Conservation (phyloP, 2,797 vertebrate species). For the Apogon talboti region DNA sequence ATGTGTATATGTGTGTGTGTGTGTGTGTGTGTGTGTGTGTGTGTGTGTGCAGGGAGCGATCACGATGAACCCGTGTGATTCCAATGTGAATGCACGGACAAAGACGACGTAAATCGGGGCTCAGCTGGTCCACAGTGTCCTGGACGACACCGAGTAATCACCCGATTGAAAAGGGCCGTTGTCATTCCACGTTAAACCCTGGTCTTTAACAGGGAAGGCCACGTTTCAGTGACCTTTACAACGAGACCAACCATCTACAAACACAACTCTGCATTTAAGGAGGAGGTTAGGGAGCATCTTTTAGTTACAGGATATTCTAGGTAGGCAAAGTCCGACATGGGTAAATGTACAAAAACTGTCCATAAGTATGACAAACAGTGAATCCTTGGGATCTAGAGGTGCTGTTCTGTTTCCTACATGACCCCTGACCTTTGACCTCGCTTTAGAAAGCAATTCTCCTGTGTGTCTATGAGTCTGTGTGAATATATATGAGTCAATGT, state of each 20-base stretch:
- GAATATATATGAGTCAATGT: too few species aligned
- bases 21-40: constrained; percentile 21
- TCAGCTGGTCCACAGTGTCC: constrained; percentile 74
- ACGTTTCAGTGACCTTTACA: constrained; percentile 17
- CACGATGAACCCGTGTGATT: constrained; percentile 18
- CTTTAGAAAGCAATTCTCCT: too few species aligned
- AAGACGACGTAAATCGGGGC: constrained; percentile 65
- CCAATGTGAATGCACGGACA: constrained; percentile 64
- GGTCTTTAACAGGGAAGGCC: constrained; percentile 54
- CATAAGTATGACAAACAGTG: background rate
- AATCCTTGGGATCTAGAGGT: background rate
- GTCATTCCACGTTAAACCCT: constrained; percentile 64
- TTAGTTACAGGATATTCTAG: constrained; percentile 12
- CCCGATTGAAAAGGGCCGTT: constrained; percentile 65
- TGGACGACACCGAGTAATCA: constrained; percentile 67
- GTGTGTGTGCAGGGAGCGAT: constrained; percentile 18
- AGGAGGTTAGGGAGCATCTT: background rate
- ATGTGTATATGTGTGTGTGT: too few species aligned
- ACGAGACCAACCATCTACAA: constrained; percentile 1
- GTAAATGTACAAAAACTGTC: constrained; percentile 1
- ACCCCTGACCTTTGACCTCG: constrained; percentile 33
- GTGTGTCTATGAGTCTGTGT: too few species aligned
- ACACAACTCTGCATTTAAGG: constrained; percentile 7
- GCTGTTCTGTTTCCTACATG: background rate
- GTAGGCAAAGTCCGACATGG: constrained; percentile 18